phyloP scores from a whole-genome alignment of 2,113 vertebrate species.

The Acanthisitta chloris region DNA sequence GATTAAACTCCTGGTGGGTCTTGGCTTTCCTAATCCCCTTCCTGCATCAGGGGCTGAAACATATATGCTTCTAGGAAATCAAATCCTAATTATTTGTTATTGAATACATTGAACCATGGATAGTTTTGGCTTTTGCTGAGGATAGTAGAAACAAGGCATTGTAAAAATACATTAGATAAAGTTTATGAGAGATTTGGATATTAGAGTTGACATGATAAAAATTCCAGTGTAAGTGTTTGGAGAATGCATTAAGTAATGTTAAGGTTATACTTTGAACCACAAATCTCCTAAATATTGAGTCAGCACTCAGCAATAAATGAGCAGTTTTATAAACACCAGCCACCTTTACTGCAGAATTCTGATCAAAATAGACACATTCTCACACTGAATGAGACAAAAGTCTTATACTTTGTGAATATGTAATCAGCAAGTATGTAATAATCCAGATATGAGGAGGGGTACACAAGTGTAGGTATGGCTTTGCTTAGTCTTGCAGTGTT shows the following conservation, averaged over 20 bases:
- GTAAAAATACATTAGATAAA: not conserved
- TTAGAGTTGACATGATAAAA: not conserved
- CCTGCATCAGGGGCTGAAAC: not conserved
- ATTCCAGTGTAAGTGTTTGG: not conserved
- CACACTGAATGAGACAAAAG: not conserved
- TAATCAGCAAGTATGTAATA: not conserved
- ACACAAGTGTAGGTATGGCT: not conserved
- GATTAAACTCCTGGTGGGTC: not conserved
- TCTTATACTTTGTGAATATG: not conserved
- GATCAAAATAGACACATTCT: not conserved
- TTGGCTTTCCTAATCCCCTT: fast-evolving
- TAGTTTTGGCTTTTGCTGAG: not conserved
- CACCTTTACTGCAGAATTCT: not conserved
- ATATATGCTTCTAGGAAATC: not conserved
- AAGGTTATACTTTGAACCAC: not conserved
- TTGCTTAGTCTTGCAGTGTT: not conserved
- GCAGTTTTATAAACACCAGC: not conserved
- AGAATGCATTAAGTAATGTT: not conserved
- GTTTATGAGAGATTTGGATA: not conserved
- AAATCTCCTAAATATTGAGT: not conserved
- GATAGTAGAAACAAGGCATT: not conserved
- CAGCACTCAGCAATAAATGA: not conserved
- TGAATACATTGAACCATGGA: not conserved
- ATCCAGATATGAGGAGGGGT: not conserved
- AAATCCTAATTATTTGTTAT: not conserved